These are phyloP conservation scores for Porites evermanni DNA, from an alignment of 92 coral and sea anemone species.

Conservation along the genomic window DNA sequence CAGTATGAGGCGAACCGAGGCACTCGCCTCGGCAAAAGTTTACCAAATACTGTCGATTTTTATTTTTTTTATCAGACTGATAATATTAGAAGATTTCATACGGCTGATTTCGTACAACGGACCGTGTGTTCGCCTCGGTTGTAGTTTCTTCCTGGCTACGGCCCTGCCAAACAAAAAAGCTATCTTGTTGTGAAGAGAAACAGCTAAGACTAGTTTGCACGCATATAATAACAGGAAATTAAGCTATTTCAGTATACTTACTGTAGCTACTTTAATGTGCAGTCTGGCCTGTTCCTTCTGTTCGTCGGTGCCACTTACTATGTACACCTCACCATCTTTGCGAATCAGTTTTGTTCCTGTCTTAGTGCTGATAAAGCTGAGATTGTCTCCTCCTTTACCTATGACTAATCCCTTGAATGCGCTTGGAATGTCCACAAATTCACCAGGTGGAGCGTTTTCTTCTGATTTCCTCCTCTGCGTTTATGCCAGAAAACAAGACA, in stretches of 20 bases:
- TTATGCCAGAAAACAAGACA: neutral
- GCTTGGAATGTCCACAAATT: conserved; percentile 11
- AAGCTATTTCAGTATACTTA: neutral
- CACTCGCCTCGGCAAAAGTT: too few species aligned
- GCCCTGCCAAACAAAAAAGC: too few species aligned
- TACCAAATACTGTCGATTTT: too few species aligned
- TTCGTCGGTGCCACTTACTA: conserved; percentile 3
- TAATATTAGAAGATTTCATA: too few species aligned
- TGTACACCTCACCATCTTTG: neutral
- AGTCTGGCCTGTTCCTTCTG: neutral
- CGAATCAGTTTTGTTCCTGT: neutral
- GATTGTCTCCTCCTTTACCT: neutral
- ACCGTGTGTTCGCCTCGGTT: too few species aligned
- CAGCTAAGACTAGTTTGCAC: too few species aligned
- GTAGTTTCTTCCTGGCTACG: too few species aligned
- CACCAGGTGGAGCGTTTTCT: neutral
- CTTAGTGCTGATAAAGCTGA: neutral
- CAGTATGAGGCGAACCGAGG: too few species aligned
- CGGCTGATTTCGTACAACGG: too few species aligned
- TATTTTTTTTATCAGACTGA: too few species aligned
- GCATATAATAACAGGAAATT: too few species aligned
- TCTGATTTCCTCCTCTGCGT: neutral
- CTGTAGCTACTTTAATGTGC: neutral
- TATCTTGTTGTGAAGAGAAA: too few species aligned
- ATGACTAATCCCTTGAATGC: conserved; percentile 7